A percentile compares a stretch with the other conserved stretches of the same genome.
Conservation (phyloP, 2,888 invertebrate species). For the Apotomis turbidana region DNA sequence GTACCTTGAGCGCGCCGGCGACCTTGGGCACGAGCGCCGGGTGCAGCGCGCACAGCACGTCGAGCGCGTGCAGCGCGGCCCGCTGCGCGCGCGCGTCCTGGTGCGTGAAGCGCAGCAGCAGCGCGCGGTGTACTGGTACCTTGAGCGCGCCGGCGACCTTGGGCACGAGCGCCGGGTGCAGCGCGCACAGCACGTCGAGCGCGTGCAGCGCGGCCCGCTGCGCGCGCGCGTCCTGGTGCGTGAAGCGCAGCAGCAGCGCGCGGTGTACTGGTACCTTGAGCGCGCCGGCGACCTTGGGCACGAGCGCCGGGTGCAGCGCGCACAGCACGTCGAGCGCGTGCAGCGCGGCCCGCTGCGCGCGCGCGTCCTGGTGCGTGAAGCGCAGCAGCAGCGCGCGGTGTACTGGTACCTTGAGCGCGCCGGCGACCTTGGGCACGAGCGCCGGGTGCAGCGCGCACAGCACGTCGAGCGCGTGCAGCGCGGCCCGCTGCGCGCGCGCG, state of each 20-base stretch:
- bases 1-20: constrained; percentile 87
- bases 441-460: constrained; percentile 91
- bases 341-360: constrained; percentile 95
- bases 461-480: constrained; percentile 97
- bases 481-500: constrained; percentile 93
- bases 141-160: constrained; percentile 93
- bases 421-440: constrained; percentile 94
- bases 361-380: constrained; percentile 91
- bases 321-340: constrained; percentile 98
- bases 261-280: constrained; percentile 84
- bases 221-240: constrained; percentile 91
- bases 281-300: constrained; percentile 94
- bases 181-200: constrained; percentile 95
- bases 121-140: constrained; percentile 83
- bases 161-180: constrained; percentile 91
- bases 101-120: constrained; percentile 90
- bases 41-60: constrained; percentile 94
- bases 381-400: constrained; percentile 89
- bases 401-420: constrained; percentile 84
- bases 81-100: constrained; percentile 94
- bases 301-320: constrained; percentile 89
- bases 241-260: constrained; percentile 89
- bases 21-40: constrained; percentile 93
- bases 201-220: constrained; percentile 97
- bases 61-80: constrained; percentile 96